A percentile compares a stretch with the other conserved stretches of the same genome.
Conservation (phyloP, 1,140 invertebrate species). For the Macrotrachela quadricornifera region DNA sequence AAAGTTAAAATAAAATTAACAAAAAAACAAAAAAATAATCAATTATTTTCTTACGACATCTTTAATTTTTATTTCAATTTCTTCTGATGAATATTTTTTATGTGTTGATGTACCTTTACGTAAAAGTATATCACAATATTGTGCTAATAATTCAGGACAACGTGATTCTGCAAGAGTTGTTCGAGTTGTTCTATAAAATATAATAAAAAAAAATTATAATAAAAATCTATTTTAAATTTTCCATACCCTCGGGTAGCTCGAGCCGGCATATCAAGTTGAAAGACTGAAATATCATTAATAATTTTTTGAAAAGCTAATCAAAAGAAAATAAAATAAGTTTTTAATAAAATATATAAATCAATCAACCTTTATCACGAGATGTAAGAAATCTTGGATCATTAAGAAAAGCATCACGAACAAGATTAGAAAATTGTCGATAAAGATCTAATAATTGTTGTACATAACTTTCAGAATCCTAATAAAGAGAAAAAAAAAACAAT, state of each 20-base stretch:
- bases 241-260: conserved; percentile 3
- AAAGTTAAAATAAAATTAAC: neutral
- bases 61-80: conserved; percentile 68
- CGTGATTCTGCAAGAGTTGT: conserved; percentile 49
- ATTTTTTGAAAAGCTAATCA: conserved; percentile 70
- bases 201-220: too few relatives aligned
- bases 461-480: conserved; percentile 88
- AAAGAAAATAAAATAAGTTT: conserved; percentile 6
- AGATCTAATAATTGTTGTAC: conserved; percentile 79
- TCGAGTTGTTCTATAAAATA: too few relatives aligned
- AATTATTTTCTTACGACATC: conserved; percentile 50
- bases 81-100: conserved; percentile 83
- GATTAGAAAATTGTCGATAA: conserved; percentile 67
- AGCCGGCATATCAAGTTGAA: conserved; percentile 50
- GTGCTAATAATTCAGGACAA: conserved; percentile 91
- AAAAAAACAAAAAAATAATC: neutral
- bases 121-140: conserved; percentile 98
- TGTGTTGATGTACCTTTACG: conserved; percentile 53
- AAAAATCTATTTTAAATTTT: too few relatives aligned
- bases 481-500: too few relatives aligned
- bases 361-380: conserved; percentile 60
- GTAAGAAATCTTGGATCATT: conserved; percentile 93
- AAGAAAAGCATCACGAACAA: conserved; percentile 80
- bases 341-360: neutral
- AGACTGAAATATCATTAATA: conserved; percentile 92